Conservation (phyloP, 2,888 invertebrate species). For the Sinohyriopsis cumingii region DNA sequence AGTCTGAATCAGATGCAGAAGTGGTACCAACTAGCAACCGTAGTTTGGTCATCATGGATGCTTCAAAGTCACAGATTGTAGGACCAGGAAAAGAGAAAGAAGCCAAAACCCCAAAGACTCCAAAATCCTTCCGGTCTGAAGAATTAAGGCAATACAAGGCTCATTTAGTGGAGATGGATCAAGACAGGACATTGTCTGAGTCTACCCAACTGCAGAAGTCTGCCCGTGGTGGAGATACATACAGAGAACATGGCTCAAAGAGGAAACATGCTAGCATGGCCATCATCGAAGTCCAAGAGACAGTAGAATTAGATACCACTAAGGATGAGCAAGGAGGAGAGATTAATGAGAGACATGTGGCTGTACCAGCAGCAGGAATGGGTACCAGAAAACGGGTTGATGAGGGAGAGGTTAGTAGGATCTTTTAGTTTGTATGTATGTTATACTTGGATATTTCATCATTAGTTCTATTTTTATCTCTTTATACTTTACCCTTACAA, state of each 20-base stretch:
- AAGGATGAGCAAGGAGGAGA: slow-evolving; percentile 41
- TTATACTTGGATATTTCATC: no score
- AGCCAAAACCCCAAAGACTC: slow-evolving; percentile 28
- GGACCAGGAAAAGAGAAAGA: slow-evolving; percentile 13
- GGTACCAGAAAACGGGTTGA: slow-evolving; percentile 47
- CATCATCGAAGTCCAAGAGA: slow-evolving; percentile 60
- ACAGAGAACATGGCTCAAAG: slow-evolving; percentile 26
- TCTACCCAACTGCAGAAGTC: background rate
- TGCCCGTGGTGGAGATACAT: slow-evolving; percentile 4
- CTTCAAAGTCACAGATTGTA: slow-evolving; percentile 38
- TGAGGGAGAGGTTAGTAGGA: slow-evolving; percentile 55
- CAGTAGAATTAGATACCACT: slow-evolving; percentile 49
- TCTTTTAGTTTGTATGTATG: background rate
- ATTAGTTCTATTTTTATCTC: no score
- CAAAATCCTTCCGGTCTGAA: slow-evolving; percentile 29
- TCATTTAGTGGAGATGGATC: slow-evolving; percentile 10
- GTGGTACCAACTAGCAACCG: slow-evolving; percentile 35
- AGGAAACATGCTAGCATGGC: slow-evolving; percentile 37
- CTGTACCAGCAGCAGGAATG: slow-evolving; percentile 45
- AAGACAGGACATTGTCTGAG: slow-evolving; percentile 6
- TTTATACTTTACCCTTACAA: no score
- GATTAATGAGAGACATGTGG: slow-evolving; percentile 44
- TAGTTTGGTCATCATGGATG: slow-evolving; percentile 52
- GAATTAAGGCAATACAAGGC: slow-evolving; percentile 30
- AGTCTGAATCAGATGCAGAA: slow-evolving; percentile 40